These are phyloP conservation scores for Sceloporus undulatus DNA, from an alignment of 2,113 vertebrate genomes.

Conservation along the genomic window DNA sequence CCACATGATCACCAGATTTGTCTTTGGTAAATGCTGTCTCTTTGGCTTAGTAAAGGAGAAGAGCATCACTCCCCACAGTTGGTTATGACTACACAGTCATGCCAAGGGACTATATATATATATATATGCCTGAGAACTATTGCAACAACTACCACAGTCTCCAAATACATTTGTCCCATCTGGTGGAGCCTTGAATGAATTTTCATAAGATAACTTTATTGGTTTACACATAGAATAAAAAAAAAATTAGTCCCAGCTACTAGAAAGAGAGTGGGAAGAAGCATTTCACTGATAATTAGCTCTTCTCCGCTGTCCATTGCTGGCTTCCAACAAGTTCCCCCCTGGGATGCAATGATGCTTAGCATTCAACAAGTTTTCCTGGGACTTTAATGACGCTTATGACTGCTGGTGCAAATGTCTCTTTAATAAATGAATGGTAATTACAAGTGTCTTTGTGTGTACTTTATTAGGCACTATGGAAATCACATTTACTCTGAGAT, in stretches of 20 bases:
- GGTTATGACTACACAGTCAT: no score
- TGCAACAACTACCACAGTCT: no score
- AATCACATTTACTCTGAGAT: background rate
- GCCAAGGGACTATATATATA: no score
- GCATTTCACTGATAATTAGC: background rate
- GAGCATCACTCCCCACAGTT: no score
- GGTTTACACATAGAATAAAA: background rate
- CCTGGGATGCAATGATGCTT: background rate
- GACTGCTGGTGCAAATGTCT: background rate
- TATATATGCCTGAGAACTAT: no score
- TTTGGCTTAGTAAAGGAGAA: no score
- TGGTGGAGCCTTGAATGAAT: background rate
- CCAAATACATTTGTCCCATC: no score
- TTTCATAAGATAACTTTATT: background rate
- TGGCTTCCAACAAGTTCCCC: conserved; percentile 6
- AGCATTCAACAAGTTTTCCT: conserved; percentile 4
- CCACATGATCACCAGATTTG: no score
- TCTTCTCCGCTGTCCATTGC: background rate
- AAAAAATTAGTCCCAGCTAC: background rate
- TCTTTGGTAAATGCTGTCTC: no score
- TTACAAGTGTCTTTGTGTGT: background rate
- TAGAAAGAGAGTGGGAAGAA: background rate
- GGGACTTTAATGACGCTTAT: background rate
- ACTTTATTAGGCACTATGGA: conserved; percentile 6
- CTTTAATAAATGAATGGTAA: conserved; percentile 20